Evolutionary conservation across 1,140 invertebrate genomes (phyloP), one percentile per base, ranked within the genome.

Genomic region (Drosophila elegans): DNA sequence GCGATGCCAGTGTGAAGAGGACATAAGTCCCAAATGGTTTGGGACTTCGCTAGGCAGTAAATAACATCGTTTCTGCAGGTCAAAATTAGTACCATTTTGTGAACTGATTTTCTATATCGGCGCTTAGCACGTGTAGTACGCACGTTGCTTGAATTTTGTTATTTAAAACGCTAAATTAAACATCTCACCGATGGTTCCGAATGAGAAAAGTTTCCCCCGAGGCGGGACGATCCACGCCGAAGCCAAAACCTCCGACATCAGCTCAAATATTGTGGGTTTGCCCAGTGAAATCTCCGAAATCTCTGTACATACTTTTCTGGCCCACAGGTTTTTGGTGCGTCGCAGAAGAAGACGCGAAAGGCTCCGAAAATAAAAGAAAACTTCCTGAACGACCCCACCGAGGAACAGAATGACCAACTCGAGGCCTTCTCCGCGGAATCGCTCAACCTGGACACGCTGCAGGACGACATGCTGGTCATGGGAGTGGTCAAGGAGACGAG

Each of bases 381-480:
- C 38, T 16, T 51, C 7, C 44, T 51, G 3, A 69, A 46, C 42
- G 56, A 49, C 10, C 38, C 21, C 1, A 46, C 45, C 32, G 57
- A 45, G 3, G 78, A 78, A 25, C 52, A 59, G 2, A 73, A 63
- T 29, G 81, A 78, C 3, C 80, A 86, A 44, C 51, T 81, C 42
- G 78, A 92, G 45, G 66, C 89, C 4, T 68, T 76, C 11, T 92
- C 91, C 0, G 91, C 91, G 1, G 91, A 91, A 46, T 46, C 91
- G 0, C 69, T 92, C 1, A 91, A 62, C 27, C 64, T 85, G 42
- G 80, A 90, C n/a, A 91, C 88, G 9, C 77, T 92, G 10, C 86
- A 90, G 55, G 85, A 92, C 49, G 83, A 88, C 38, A 92, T 92
- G 91, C 76, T 84, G 46, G 71, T 92, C 11, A 90, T 92, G 88